Conservation (phyloP, 2,113 vertebrate genomes). For the Isurus oxyrinchus region DNA sequence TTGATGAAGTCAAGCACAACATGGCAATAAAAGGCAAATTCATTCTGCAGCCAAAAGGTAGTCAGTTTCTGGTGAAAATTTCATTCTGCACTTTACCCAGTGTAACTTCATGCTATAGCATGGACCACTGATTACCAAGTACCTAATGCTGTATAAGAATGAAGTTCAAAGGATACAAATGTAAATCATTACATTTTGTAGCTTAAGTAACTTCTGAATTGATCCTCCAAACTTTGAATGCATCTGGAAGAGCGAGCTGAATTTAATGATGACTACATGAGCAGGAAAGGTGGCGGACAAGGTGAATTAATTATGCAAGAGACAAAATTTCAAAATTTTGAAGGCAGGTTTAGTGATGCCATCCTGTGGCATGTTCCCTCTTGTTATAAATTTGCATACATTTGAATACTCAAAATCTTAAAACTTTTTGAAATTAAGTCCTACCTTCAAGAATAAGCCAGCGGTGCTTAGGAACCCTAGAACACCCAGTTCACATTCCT, state of each 20-base stretch:
- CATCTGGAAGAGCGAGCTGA: background rate
- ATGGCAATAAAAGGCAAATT: background rate
- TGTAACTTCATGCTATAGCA: background rate
- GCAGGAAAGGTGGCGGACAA: no score
- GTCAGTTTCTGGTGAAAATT: background rate
- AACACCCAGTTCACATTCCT: background rate
- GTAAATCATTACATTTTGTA: background rate
- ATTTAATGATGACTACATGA: background rate
- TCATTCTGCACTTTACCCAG: background rate
- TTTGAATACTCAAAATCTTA: background rate
- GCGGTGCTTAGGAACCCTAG: no score
- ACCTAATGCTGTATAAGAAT: background rate
- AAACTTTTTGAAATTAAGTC: background rate
- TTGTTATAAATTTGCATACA: background rate
- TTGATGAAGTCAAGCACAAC: background rate
- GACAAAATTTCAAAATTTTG: background rate
- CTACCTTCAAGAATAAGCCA: no score
- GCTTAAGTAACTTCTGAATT: background rate
- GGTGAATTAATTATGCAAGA: background rate
- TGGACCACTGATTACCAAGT: background rate
- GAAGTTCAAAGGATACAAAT: background rate
- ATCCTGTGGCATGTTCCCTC: background rate
- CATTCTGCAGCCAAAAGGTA: no score
- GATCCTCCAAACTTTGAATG: background rate
- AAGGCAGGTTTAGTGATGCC: background rate